Base-by-base conservation (phyloP, 2,797 vertebrate genomes). In the Crocidura indochinensis region DNA sequence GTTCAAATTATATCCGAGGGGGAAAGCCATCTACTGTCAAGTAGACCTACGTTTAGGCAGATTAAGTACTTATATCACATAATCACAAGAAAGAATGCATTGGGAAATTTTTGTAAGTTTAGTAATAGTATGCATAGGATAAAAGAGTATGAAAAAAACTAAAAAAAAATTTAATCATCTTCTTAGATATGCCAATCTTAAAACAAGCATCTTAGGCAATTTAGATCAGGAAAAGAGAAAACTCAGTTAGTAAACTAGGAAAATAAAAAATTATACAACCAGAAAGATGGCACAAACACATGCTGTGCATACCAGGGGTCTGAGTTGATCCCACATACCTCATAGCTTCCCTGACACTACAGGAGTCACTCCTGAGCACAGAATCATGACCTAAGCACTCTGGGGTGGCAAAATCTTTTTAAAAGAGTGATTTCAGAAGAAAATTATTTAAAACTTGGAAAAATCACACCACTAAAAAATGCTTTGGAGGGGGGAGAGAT, bases 1-100 rank as follows among this genome's bases (percentile, higher is more conserved):
- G 95, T 92, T 26, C 31, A 83, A 92, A 92, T 31, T 73, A 94
- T 92, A 93, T 82, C 60, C 76, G 46, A 49, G 22, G 77, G 62
- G 86, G 93, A 82, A 95, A 72, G 31, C 53, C 60, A 51, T 77
- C 73, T 38, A 56, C 62, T 93, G 24, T 46, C 38, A 85, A 90
- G 78, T 84, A 51, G 64, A 94, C 56, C 38, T 75, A 74, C 88
- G 72, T 86, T 85, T 51, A 85, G 65, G 60, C 89, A 75, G 44
- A 81, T 89, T 51, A 79, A 72, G 14, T 44, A 29, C 56, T 81
- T 93, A 77, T n/a, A 27, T 76, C 80, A 24, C 62, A 53, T 69
- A 73, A 17, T 44, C 62, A 85, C 26, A 49, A 88, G 71, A 31
- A 87, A 22, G 27, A 69, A 85, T 77, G 49, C 12, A 19, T 89